Evolutionary conservation across 2,888 invertebrate species (phyloP), one percentile per base, ranked within the genome.

Genomic region (Drosophila ochracea): DNA sequence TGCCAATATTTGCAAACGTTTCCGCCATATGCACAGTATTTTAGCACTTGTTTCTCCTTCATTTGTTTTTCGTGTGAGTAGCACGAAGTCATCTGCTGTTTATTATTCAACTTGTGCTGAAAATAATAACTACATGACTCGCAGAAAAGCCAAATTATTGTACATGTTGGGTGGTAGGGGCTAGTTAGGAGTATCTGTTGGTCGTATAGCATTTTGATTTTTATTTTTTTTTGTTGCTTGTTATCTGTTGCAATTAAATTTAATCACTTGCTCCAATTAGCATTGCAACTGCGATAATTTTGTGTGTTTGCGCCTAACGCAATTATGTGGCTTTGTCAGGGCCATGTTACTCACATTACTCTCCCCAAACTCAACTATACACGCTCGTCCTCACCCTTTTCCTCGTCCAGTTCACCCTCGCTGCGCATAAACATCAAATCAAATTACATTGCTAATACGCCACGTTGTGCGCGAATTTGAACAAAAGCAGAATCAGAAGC

Each of bases 361-460:
- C 11, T 13, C 7, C 11, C 37, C 4, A 28, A 30, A 9, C 7
- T 47, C 47, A 25, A 47, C 21, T 16, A 1, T 25, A 47, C 25
- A 1, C 9, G 25, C 11, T 43, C 21, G 43, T 7, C 33, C 30
- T 13, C 55, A 2, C 7, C 16, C 5, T 43, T 21, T 21, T 7
- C 37, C 25, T 13, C 55, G 41, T 6, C 55, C 21, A n/a, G 19
- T 37, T 28, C 21, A 21, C 21, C 31, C 63, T 28, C 52, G 58
- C 55, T 39, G 68, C 76, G 64, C 82, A 82, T 84, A 85, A 85
- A 86, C 84, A 89, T 86, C 76, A 89, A 89, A 86, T 89, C 86
- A 86, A 86, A 86, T 89, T 88, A 84, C 84, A 78, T 89, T 82
- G 80, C 85, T 89, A 89, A 86, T 86, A 84, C 86, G 85, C 80